Base-by-base conservation (phyloP, 1,140 invertebrate genomes). In the Drosophila ficusphila region DNA sequence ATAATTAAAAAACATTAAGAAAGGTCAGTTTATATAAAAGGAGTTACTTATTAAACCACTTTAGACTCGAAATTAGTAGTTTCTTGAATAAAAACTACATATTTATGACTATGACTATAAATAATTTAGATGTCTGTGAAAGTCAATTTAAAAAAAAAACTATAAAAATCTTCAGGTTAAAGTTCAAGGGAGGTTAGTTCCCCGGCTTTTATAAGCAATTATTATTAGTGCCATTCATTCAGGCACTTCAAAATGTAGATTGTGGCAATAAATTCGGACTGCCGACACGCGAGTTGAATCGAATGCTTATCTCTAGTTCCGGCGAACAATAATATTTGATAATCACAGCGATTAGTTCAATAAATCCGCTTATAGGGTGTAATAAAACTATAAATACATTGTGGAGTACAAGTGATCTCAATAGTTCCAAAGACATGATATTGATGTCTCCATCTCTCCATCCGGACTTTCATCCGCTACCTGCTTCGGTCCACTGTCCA, bases 121-220 rank as follows among this genome's bases (percentile, higher is more conserved):
- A 29, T 14, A 14, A 7, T 36, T 12, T 12, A 1, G n/a, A 21
- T 5, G 11, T 41, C n/a, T 34, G 31, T 19, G 21, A 56, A 12
- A 27, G 18, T 33, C 7, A 56, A 29, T 41, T 41, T 7, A 21
- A 14, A 18, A 7, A 19, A 64, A 27, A 27, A 60, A 57, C 19
- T n/a, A 19, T 39, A 16, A 21, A 57, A n/a, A 25, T 31, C 7
- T 21, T 19, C 11, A 12, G 29, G 39, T 36, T 29, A 61, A 61
- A 38, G 56, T 27, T 64, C 60, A 64, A 64, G 56, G 56, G 29
- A 64, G 60, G 39, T 47, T 61, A 61, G 39, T 31, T 36, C 53
- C 53, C 2, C 27, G 8, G 38, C 14, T 42, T 14, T 36, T 3
- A 44, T 41, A 18, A 33, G 36, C 25, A 57, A 56, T 0, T 19